phyloP scores from a whole-genome alignment of 2,797 vertebrate species.

The Oceanodroma leucorhoa region DNA sequence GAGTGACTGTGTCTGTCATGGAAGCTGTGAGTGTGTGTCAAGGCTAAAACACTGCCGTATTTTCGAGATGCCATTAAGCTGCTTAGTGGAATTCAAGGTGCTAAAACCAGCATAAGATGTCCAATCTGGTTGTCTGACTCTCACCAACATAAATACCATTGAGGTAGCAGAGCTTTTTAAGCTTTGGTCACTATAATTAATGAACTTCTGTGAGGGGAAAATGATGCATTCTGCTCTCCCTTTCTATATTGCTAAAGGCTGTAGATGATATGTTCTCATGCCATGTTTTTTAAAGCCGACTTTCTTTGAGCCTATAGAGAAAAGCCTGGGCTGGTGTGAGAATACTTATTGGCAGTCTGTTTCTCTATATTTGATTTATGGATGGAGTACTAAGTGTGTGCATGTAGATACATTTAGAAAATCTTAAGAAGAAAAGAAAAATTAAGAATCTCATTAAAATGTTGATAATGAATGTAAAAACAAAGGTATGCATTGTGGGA shows the following conservation, averaged over 20 bases:
- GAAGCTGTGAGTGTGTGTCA: background rate
- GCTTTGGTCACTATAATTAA: background rate
- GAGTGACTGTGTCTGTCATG: background rate
- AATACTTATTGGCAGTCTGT: background rate
- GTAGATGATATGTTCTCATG: background rate
- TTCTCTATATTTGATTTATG: background rate
- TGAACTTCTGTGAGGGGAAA: background rate
- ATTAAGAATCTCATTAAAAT: background rate
- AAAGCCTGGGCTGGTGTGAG: background rate
- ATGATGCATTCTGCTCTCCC: background rate
- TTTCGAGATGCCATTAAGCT: background rate
- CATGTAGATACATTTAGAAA: background rate
- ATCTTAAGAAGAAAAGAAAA: background rate
- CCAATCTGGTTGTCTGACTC: background rate
- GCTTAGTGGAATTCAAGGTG: background rate
- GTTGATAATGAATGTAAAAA: background rate
- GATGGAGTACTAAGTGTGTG: background rate
- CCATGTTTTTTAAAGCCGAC: background rate
- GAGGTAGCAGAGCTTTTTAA: background rate
- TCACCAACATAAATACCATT: background rate
- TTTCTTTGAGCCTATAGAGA: background rate
- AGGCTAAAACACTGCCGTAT: fast-evolving
- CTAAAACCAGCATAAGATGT: background rate
- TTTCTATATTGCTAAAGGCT: background rate
- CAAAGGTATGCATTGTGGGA: background rate